phyloP scores from a whole-genome alignment of 1,140 invertebrate species.

The Ladona fulva region DNA sequence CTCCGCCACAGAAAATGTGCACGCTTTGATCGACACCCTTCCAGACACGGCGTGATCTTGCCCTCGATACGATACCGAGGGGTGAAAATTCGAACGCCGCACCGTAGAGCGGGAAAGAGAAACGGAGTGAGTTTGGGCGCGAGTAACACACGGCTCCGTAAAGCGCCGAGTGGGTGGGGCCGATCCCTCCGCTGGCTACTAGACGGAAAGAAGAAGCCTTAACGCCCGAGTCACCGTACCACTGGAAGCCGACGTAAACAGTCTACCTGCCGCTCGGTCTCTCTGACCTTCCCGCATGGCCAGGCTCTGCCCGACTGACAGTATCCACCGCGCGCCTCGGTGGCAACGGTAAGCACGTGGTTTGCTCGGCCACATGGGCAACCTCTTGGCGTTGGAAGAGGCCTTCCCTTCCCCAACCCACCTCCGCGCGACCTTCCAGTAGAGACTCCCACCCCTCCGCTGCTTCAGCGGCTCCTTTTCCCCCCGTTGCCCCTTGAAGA shows the following conservation, averaged over 20 bases:
- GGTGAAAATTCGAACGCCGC: background rate
- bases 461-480: background rate
- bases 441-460: background rate
- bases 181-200: background rate
- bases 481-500: background rate
- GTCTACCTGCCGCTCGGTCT: background rate
- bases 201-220: background rate
- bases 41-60: background rate
- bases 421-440: background rate
- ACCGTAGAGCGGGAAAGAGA: background rate
- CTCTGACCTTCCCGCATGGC: slow-evolving; percentile 5
- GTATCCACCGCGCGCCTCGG: background rate
- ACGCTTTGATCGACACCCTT: background rate
- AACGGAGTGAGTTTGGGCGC: too few relatives aligned
- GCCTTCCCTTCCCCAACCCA: background rate
- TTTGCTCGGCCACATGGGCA: background rate
- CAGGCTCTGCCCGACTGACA: slow-evolving; percentile 5
- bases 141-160: too few relatives aligned
- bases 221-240: background rate
- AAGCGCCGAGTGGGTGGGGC: background rate
- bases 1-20: too few relatives aligned
- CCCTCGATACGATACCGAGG: background rate
- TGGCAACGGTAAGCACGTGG: background rate
- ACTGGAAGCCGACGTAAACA: background rate
- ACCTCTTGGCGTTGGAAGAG: background rate